A percentile compares a stretch with the other conserved stretches of the same genome.
These are phyloP conservation scores for Dallia pectoralis DNA, from an alignment of 2,797 vertebrate species.

Conservation along the genomic window DNA sequence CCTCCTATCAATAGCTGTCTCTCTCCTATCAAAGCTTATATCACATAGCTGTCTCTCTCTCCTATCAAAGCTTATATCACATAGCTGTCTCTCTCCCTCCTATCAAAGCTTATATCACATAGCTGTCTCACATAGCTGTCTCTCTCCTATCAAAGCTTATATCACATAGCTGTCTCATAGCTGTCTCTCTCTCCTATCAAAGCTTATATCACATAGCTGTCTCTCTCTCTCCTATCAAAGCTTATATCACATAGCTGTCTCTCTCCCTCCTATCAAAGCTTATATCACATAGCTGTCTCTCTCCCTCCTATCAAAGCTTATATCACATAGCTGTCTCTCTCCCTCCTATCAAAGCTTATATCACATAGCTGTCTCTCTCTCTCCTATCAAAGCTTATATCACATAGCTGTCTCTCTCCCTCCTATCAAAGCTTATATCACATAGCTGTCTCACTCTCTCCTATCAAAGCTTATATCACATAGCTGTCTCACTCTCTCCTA, in stretches of 20 bases:
- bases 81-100: too few species aligned
- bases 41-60: slow-evolving; percentile 31
- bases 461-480: too few species aligned
- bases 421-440: slow-evolving; percentile 33
- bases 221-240: neutral
- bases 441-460: slow-evolving; percentile 25
- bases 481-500: neutral
- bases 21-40: slow-evolving; percentile 35
- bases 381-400: too few species aligned
- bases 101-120: slow-evolving; percentile 36
- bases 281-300: slow-evolving; percentile 33
- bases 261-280: slow-evolving; percentile 19
- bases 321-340: too few species aligned
- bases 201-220: slow-evolving; percentile 37
- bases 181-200: slow-evolving; percentile 15
- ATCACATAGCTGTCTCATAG: too few species aligned
- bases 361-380: slow-evolving; percentile 31
- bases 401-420: too few species aligned
- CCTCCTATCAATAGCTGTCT: too few species aligned
- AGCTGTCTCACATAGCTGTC: slow-evolving; percentile 30
- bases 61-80: too few species aligned
- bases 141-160: neutral
- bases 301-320: neutral
- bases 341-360: slow-evolving; percentile 26
- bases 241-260: too few species aligned